Evolutionary conservation across 2,113 vertebrate genomes (phyloP), one percentile per base, ranked within the genome.

Genomic region (Trachemys scripta): DNA sequence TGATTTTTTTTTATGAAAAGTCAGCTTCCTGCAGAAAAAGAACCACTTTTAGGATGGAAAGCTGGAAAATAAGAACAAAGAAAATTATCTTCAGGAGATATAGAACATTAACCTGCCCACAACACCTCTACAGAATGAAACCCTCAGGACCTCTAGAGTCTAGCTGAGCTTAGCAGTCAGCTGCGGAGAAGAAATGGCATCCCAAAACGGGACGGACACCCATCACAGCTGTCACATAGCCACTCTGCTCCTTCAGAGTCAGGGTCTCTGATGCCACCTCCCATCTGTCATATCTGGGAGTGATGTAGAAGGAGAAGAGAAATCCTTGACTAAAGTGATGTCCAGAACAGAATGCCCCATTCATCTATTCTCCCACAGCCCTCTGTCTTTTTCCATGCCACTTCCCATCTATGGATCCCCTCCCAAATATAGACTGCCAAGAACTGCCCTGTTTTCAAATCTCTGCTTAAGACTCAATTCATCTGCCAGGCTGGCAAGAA

Each of bases 121-220:
- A 0, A 8, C 17, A 11, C 20, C 80, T 84, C 17, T 38, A 14
- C 75, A 80, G 3, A 20, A 3, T n/a, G 16, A 85, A 27, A 38
- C 14, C 84, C 50, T 85, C 50, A 79, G 79, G 69, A 82, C 76
- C 9, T 54, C 19, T n/a, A 82, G 4, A 16, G 45, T 54, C 5
- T 57, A 79, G 51, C 20, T 24, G 31, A 81, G 50, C 50, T 53
- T n/a, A 53, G 50, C 50, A 53, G 31, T 69, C 35, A n/a, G 22
- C 49, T 82, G 19, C 80, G 25, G 5, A 20, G 65, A 35, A 69
- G 20, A 16, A 94, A 17, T 17, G 0, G 0, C 56, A 1, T 29
- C 19, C 13, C 22, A 10, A n/a, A 69, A 8, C 45, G 0, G 0
- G 85, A 84, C 9, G 19, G 31, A 11, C 11, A 22, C 50, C 79